Evolutionary conservation across 2,797 vertebrate species (phyloP).

Genomic region (Okamejei kenojei): DNA sequence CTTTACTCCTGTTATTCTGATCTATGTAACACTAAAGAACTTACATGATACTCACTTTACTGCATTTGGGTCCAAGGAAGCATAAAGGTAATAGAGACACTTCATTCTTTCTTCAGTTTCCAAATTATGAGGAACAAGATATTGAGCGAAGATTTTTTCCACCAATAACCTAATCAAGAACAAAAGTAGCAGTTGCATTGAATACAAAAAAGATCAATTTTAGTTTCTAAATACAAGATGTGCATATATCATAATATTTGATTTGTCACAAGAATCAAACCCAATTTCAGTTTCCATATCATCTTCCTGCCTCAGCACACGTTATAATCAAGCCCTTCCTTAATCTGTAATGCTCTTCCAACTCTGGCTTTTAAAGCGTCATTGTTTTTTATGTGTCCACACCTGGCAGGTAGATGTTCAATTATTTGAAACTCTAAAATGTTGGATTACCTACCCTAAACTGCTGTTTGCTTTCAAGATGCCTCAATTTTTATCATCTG

Average conservation of each 20-base stretch:
- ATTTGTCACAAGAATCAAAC: no score
- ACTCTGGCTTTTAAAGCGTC: no score
- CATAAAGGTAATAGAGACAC: slow-evolving; percentile 97
- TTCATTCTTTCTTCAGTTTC: slow-evolving; percentile 99
- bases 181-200: slow-evolving; percentile 34
- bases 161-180: slow-evolving; percentile 73
- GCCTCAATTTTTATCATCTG: no score
- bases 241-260: neutral
- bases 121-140: slow-evolving; percentile 94
- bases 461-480: no score
- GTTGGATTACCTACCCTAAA: no score
- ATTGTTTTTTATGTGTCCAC: no score
- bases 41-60: slow-evolving; percentile 74
- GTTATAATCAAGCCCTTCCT: no score
- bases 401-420: no score
- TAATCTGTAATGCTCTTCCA: no score
- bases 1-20: neutral
- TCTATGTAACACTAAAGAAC: neutral
- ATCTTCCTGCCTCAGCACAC: no score
- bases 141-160: slow-evolving; percentile 98
- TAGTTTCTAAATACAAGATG: neutral
- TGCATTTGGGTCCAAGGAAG: slow-evolving; percentile 94
- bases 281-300: no score
- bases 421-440: no score
- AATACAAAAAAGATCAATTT: neutral